Evolutionary conservation across 2,888 invertebrate genomes (phyloP).

Genomic region (Bombylius discolor): DNA sequence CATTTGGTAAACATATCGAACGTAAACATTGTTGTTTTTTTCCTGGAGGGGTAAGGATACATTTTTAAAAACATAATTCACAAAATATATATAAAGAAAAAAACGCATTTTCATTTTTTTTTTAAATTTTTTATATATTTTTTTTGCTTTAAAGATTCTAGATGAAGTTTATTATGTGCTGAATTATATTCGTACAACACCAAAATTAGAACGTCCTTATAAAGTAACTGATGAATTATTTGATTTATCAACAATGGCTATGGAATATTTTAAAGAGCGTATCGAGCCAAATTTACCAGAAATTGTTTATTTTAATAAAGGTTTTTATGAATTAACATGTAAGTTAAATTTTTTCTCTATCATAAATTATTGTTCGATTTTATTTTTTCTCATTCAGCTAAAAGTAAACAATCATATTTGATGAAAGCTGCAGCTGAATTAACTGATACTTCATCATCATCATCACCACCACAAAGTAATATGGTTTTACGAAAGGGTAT

Average conservation of each 20-base stretch:
- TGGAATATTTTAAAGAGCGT: slow-evolving; percentile 93
- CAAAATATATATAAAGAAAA: too few relatives aligned
- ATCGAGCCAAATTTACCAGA: slow-evolving; percentile 82
- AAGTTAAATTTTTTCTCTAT: background rate
- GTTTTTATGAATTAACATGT: slow-evolving; percentile 56
- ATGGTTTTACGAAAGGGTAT: slow-evolving; percentile 78
- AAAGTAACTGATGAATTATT: slow-evolving; percentile 89
- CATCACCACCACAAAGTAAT: slow-evolving; percentile 65
- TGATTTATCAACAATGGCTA: slow-evolving; percentile 92
- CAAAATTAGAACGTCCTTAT: slow-evolving; percentile 73
- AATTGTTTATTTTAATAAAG: slow-evolving; percentile 74
- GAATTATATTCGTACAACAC: slow-evolving; percentile 67
- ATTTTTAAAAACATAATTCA: slow-evolving; percentile 12
- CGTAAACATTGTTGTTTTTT: slow-evolving; percentile 88
- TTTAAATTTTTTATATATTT: background rate
- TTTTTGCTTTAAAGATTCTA: slow-evolving; percentile 50
- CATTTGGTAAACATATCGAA: slow-evolving; percentile 89
- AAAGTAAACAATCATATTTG: slow-evolving; percentile 18
- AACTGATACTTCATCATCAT: slow-evolving; percentile 35
- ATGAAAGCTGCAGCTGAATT: slow-evolving; percentile 30
- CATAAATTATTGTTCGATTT: slow-evolving; percentile 14
- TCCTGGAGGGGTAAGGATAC: slow-evolving; percentile 66
- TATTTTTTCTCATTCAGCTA: slow-evolving; percentile 19
- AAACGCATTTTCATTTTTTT: background rate
- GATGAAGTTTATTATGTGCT: slow-evolving; percentile 84